Evolutionary conservation across 2,113 vertebrate genomes (phyloP).

Genomic region (Lophochroa leadbeateri): DNA sequence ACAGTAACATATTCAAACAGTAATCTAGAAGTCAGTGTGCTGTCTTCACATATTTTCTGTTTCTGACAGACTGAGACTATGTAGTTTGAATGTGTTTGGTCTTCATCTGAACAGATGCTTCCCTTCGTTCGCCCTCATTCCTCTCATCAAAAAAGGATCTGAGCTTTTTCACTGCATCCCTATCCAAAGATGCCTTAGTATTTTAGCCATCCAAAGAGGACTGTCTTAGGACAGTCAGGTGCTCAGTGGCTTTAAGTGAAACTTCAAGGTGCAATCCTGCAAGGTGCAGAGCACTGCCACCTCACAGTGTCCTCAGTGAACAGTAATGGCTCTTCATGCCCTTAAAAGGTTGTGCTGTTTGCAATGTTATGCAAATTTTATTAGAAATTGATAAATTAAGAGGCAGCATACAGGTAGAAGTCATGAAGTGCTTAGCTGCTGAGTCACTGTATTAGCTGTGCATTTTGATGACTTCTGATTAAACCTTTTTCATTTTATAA

Average conservation of each 20-base stretch:
- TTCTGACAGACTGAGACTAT: background rate
- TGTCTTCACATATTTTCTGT: background rate
- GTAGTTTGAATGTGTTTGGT: background rate
- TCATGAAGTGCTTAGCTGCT: background rate
- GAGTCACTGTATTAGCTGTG: background rate
- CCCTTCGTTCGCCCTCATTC: background rate
- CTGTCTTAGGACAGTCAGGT: accelerated
- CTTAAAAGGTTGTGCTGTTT: background rate
- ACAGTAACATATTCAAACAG: background rate
- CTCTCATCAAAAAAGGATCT: background rate
- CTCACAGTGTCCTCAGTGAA: background rate
- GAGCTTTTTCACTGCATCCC: background rate
- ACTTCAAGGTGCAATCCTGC: accelerated
- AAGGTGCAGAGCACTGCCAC: background rate
- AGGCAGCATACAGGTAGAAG: background rate
- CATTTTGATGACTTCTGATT: background rate
- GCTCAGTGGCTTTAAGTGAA: background rate
- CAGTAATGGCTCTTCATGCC: background rate
- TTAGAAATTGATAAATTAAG: background rate
- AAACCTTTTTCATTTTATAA: background rate
- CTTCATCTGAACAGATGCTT: background rate
- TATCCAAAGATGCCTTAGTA: background rate
- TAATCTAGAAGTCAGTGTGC: background rate
- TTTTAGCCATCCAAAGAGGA: background rate
- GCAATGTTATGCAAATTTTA: background rate